Base-by-base conservation (phyloP, 2,797 vertebrate species). In the Crax fasciolata region DNA sequence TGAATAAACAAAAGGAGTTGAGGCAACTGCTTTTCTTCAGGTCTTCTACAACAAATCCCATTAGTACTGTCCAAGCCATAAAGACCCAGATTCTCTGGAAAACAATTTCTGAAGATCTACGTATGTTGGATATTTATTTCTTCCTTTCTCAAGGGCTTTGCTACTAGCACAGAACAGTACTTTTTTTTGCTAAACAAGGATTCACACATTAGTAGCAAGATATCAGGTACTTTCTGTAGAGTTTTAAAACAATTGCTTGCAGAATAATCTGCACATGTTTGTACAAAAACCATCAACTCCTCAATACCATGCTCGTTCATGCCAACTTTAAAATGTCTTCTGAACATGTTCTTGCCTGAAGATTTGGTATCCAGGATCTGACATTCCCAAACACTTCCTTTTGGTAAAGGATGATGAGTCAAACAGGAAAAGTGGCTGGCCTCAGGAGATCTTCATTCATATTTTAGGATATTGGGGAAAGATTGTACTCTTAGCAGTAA, bases 351-450 rank as follows among this genome's bases (percentile, higher is more conserved):
- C n/a, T 62, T 55, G 44, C 2, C 7, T 23, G 19, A 82, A 39
- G 27, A 49, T 46, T 28, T 12, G 19, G 66, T 39, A 39, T 11
- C 25, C 10, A 30, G 35, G 18, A 51, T 39, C 48, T 68, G 27
- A 57, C 51, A 41, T 59, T 54, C 62, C 91, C 41, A 82, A 84
- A 51, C 13, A 43, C 23, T 94, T 89, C 48, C 28, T 94, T 77
- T 58, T 59, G 25, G 35, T 77, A 78, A 54, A 76, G 25, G 8
- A 32, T 4, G 32, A 25, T 57, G 32, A 92, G 35, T 32, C 38
- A 66, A 77, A 25, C 66, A 35, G 9, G 18, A 86, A 75, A 25
- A 11, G 35, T 2, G 3, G 13, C 2, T 65, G 38, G 44, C 14
- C 41, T 70, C 30, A 58, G 68, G 28, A 32, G 35, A 79, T 46